Evolutionary conservation across 2,888 invertebrate genomes (phyloP).

Genomic region (Eugnorisma glareosa): DNA sequence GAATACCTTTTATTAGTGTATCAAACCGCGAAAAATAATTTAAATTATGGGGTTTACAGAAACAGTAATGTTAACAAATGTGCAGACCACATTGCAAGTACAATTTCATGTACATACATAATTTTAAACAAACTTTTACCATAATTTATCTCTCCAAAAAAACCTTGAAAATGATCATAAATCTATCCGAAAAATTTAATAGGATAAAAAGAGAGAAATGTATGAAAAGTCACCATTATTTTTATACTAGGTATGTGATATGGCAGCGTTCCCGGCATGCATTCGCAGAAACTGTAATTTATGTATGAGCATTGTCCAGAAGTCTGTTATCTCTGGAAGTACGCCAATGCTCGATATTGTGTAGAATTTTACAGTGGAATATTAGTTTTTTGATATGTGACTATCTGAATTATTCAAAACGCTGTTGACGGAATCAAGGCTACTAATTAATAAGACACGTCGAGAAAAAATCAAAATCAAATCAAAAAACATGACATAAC

Average conservation of each 20-base stretch:
- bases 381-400: conserved; percentile 36
- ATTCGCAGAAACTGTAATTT: conserved; percentile 79
- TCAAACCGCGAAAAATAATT: not conserved
- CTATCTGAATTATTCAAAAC: no score
- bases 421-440: not conserved
- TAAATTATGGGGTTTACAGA: not conserved
- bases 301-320: conserved; percentile 77
- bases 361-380: conserved; percentile 22
- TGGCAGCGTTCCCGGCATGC: conserved; percentile 71
- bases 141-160: conserved; percentile 13
- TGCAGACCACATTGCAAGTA: not conserved
- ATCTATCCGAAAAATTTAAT: conserved; percentile 18
- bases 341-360: conserved; percentile 69
- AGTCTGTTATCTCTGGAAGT: conserved; percentile 70
- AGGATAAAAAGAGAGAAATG: conserved; percentile 27
- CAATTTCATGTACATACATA: not conserved
- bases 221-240: conserved; percentile 42
- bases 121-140: not conserved
- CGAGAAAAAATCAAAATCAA: no score
- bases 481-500: not conserved
- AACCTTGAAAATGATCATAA: conserved; percentile 26
- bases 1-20: not conserved
- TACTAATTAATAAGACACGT: not conserved
- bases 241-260: conserved; percentile 61
- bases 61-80: not conserved